These are phyloP conservation scores for Physella acuta DNA, from an alignment of 1,140 invertebrate species.

Conservation along the genomic window DNA sequence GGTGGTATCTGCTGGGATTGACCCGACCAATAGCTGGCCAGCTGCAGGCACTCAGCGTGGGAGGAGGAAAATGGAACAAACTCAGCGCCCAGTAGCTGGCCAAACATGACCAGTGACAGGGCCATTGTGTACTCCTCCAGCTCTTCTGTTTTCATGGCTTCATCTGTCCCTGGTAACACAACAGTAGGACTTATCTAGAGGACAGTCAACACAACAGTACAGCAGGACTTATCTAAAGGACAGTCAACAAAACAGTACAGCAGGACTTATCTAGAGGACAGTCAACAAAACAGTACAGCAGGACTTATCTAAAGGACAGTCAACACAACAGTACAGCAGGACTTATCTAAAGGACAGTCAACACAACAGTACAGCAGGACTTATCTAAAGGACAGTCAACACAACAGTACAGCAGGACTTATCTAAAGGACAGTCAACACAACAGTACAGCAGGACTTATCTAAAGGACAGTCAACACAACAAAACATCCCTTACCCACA, in stretches of 20 bases:
- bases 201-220: background rate
- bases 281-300: background rate
- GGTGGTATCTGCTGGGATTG: background rate
- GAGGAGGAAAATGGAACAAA: conserved; percentile 4
- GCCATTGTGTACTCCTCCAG: conserved; percentile 4
- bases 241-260: background rate
- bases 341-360: background rate
- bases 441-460: no score
- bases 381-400: no score
- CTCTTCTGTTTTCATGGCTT: conserved; percentile 11
- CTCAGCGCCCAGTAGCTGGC: background rate
- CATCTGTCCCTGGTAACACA: conserved; percentile 20
- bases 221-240: background rate
- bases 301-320: background rate
- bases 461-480: no score
- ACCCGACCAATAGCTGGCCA: conserved; percentile 1
- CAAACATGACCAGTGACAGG: conserved; percentile 14
- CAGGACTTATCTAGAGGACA: background rate
- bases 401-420: no score
- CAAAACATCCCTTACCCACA: no score
- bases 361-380: no score
- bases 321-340: background rate
- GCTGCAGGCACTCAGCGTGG: background rate
- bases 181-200: no score
- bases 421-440: no score